Conservation (phyloP, 2,113 vertebrate genomes). For the Enhydra lutris region DNA sequence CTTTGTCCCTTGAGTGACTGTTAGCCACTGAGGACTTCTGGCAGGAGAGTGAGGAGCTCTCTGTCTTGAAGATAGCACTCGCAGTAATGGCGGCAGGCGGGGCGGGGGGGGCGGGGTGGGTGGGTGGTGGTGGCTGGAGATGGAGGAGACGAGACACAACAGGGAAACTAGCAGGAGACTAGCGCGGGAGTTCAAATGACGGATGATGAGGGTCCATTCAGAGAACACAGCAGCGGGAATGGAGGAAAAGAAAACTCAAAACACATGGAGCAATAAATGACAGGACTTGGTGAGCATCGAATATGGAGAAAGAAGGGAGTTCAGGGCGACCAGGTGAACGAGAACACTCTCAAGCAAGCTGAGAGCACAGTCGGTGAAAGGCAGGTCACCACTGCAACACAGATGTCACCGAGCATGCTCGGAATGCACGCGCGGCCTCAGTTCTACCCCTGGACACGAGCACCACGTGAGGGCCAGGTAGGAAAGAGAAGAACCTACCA, state of each 20-base stretch:
- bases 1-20: not conserved
- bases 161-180: not conserved
- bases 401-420: not conserved
- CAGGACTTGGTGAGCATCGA: not conserved
- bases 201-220: not conserved
- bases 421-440: not conserved
- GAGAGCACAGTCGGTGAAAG: not conserved
- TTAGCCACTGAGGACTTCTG: not conserved
- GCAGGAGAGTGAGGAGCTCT: not conserved
- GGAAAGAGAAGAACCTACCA: not conserved
- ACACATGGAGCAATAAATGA: not conserved
- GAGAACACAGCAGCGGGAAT: not conserved
- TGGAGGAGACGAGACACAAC: not conserved
- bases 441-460: not conserved
- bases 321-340: fast-evolving
- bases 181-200: not conserved
- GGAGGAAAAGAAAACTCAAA: not conserved
- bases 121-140: not conserved
- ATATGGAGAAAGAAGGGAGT: not conserved
- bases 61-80: not conserved
- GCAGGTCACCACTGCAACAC: not conserved
- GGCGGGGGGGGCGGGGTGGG: too few species aligned
- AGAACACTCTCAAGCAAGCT: not conserved
- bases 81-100: too few species aligned
- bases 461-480: too few species aligned